A percentile compares a stretch with the other conserved stretches of the same genome.
phyloP scores from a whole-genome alignment of 2,113 vertebrate genomes.

The Cathartes aura region DNA sequence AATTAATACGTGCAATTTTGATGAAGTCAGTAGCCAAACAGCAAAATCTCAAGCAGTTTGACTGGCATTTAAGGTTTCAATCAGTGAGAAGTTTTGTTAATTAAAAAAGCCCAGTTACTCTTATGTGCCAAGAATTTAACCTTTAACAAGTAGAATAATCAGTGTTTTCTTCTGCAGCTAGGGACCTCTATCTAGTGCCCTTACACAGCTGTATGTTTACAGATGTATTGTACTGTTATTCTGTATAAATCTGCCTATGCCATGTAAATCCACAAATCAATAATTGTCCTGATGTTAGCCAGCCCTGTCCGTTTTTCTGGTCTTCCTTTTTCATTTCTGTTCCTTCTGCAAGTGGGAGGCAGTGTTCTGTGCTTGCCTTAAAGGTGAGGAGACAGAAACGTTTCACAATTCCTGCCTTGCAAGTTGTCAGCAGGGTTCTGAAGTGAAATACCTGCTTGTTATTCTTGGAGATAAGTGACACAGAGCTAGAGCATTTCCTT shows the following conservation, averaged over 20 bases:
- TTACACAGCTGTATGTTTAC: not conserved
- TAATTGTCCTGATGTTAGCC: not conserved
- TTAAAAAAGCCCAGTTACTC: not conserved
- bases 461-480: constrained; percentile 1
- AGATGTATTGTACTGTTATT: not conserved
- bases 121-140: not conserved
- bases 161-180: not conserved
- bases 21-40: not conserved
- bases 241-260: not conserved
- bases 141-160: not conserved
- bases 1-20: not conserved
- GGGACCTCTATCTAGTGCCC: not conserved
- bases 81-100: not conserved
- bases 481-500: not conserved
- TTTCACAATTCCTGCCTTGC: not conserved
- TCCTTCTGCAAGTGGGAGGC: not conserved
- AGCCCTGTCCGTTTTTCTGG: not conserved
- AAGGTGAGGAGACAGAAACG: not conserved
- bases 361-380: not conserved
- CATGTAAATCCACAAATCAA: not conserved
- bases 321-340: not conserved
- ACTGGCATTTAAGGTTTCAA: not conserved
- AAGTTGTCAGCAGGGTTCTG: not conserved
- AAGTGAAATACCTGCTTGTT: not conserved
- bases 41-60: not conserved